Base-by-base conservation (phyloP, 2,797 vertebrate genomes). In the Urosaurus nigricauda region DNA sequence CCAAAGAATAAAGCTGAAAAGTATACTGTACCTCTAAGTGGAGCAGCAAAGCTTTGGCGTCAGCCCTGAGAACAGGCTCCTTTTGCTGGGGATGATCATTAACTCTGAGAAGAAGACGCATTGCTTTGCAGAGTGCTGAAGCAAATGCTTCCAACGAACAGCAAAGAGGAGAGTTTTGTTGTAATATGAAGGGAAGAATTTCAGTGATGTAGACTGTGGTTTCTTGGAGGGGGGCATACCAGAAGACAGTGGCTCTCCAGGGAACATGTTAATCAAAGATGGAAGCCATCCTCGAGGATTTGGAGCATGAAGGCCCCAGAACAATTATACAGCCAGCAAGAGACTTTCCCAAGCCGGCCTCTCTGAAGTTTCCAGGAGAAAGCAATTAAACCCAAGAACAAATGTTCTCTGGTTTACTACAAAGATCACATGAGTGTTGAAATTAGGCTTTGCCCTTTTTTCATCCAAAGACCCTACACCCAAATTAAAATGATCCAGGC, bases 191-290 rank as follows among this genome's bases (percentile, higher is more conserved):
- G 14, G 11, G 11, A 75, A 37, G 9, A 56, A 13, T 7, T 79
- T 80, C 63, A 71, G 60, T 5, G 74, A n/a, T n/a, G n/a, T n/a
- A n/a, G n/a, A n/a, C n/a, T n/a, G n/a, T 29, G 13, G 24, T 29
- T 79, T 51, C 63, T 78, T 35, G 19, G 56, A 29, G 77, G 32
- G 60, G 21, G 11, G 24, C n/a, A 40, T 3, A 78, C 14, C 43
- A 35, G 58, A 65, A 35, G 77, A 70, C 12, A n/a, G 63, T 21
- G 40, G 40, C 4, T 58, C 77, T 87, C 7, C 13, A 40, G 63
- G 63, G 65, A 79, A 80, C 63, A 80, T 32, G 63, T 32, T 80
- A 80, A 70, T n/a, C 32, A 65, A 78, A 68, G 29, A 78, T 32
- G 5, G 12, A 40, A 2, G 35, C 26, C 32, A 29, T 83, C 11